phyloP scores from a whole-genome alignment of 1,140 invertebrate genomes.

The Aleiodes sp. region DNA sequence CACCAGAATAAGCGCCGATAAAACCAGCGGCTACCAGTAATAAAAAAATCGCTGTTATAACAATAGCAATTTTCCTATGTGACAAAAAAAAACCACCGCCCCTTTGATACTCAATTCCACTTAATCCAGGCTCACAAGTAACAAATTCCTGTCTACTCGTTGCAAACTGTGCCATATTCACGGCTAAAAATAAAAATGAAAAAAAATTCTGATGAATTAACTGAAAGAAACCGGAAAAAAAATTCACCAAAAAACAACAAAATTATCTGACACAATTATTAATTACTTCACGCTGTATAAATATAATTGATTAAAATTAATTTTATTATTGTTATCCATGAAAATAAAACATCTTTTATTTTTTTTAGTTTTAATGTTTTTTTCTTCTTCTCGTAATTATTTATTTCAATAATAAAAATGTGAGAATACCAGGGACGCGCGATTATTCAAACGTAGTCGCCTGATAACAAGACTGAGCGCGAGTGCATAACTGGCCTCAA shows the following conservation, averaged over 20 bases:
- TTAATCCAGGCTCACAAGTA: constrained; percentile 39
- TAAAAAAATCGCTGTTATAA: constrained; percentile 45
- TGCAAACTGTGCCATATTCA: constrained; percentile 48
- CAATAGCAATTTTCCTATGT: constrained; percentile 48
- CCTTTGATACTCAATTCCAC: constrained; percentile 49
- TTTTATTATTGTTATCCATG: no score
- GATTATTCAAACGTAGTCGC: neutral
- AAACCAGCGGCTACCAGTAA: constrained; percentile 45
- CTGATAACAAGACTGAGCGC: constrained; percentile 1
- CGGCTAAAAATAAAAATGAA: constrained; percentile 42
- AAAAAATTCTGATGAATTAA: constrained; percentile 6
- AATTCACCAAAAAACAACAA: neutral
- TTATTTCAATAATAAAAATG: neutral
- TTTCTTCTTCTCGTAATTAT: no score
- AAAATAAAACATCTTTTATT: no score
- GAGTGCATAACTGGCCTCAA: constrained; percentile 15
- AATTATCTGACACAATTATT: no score
- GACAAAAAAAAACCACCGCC: constrained; percentile 55
- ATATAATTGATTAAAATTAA: no score
- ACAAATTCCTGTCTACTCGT: constrained; percentile 47
- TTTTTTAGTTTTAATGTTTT: no score
- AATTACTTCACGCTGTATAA: neutral
- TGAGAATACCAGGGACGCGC: neutral
- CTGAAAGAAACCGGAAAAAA: no score
- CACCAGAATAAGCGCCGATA: constrained; percentile 49